Percentiles rank a stretch among this genome's conserved stretches.
phyloP scores from a whole-genome alignment of 2,113 vertebrate genomes.

The Felis chaus region DNA sequence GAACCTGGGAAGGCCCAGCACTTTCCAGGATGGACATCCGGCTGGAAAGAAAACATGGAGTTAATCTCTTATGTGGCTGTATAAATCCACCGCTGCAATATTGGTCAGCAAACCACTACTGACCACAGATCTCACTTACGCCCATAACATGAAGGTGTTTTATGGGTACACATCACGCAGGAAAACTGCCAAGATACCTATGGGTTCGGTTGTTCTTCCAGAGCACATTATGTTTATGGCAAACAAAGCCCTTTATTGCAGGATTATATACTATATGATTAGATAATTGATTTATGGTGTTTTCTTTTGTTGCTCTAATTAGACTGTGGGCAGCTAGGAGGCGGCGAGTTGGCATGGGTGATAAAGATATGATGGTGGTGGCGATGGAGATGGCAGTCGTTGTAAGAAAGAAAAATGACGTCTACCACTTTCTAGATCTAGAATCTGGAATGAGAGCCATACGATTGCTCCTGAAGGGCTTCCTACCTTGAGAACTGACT shows the following conservation, averaged over 20 bases:
- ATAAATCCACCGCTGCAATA: no score
- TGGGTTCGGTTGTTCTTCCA: not conserved
- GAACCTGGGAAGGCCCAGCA: slow-evolving; percentile 81
- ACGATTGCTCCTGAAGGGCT: not conserved
- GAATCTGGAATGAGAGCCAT: not conserved
- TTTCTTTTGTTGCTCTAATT: not conserved
- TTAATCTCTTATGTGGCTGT: not conserved
- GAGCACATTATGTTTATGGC: not conserved
- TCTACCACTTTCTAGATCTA: not conserved
- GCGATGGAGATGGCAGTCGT: not conserved
- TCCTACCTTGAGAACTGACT: not conserved
- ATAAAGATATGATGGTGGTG: not conserved
- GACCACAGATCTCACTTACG: not conserved
- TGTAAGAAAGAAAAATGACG: not conserved
- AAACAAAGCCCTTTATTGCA: not conserved
- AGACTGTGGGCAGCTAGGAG: not conserved
- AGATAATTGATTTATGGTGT: not conserved
- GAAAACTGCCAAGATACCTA: not conserved
- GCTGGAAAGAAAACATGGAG: slow-evolving; percentile 64
- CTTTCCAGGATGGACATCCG: slow-evolving; percentile 77
- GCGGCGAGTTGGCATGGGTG: not conserved
- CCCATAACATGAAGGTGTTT: not conserved
- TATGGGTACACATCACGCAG: fast-evolving
- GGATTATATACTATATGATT: not conserved
- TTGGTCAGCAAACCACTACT: not conserved